These are phyloP conservation scores for Glareola pratincola DNA, from an alignment of 2,113 vertebrate genomes.

Conservation along the genomic window DNA sequence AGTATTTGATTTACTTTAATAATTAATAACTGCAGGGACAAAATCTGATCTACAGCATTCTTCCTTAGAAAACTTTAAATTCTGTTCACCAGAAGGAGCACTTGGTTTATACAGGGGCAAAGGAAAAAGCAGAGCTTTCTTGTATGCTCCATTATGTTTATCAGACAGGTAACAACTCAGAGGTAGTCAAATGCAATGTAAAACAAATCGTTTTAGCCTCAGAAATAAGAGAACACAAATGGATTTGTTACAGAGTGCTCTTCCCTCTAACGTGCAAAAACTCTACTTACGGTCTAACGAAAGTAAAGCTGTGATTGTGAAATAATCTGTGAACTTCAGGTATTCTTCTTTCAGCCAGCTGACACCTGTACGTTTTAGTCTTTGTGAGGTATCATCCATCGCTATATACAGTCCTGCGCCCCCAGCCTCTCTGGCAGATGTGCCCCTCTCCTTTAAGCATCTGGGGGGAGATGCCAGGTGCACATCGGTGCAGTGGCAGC, in stretches of 20 bases:
- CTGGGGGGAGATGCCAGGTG: rapidly evolving
- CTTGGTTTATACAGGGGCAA: neutral
- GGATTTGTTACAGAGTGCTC: neutral
- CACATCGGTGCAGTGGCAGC: rapidly evolving
- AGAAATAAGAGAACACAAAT: neutral
- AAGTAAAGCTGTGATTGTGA: neutral
- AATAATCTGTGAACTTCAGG: neutral
- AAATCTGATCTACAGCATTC: neutral
- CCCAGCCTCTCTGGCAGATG: neutral
- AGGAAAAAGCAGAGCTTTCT: neutral
- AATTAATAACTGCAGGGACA: neutral
- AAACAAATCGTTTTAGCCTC: neutral
- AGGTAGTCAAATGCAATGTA: neutral
- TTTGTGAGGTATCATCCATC: neutral
- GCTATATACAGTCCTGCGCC: neutral
- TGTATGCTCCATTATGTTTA: neutral
- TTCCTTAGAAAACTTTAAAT: neutral
- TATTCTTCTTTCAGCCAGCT: neutral
- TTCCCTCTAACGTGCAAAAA: neutral
- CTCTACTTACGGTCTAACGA: rapidly evolving
- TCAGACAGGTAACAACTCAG: neutral
- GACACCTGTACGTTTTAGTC: neutral
- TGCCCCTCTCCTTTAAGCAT: neutral
- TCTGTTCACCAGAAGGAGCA: neutral
- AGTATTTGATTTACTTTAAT: neutral